Conservation (phyloP, 2,888 invertebrate genomes). For the Ptilodon capucinus region DNA sequence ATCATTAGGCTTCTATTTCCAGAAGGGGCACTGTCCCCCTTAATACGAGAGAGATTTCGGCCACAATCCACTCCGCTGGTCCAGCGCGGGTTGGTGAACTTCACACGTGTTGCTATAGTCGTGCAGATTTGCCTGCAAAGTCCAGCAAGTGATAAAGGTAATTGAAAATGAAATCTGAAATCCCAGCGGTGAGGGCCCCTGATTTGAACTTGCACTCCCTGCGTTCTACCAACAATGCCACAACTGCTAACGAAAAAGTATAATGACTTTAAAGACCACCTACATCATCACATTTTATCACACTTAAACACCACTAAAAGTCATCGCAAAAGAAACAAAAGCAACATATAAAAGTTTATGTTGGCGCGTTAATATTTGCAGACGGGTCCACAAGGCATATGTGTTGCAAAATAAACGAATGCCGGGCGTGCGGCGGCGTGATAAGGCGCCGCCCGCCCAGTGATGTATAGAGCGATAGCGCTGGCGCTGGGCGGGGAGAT, state of each 20-base stretch:
- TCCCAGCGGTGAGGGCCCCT: too few species aligned
- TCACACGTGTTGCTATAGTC: background rate
- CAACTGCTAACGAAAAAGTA: too few species aligned
- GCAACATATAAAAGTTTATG: constrained; percentile 18
- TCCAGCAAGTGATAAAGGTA: too few species aligned
- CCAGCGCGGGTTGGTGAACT: background rate
- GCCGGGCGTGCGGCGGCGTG: constrained; percentile 36
- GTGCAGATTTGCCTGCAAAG: too few species aligned
- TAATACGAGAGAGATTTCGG: too few species aligned
- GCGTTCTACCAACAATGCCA: too few species aligned
- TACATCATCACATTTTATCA: background rate
- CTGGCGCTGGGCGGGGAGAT: constrained; percentile 39
- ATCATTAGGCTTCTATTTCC: too few species aligned
- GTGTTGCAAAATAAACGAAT: constrained; percentile 37
- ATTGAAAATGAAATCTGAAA: too few species aligned
- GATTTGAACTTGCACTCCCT: too few species aligned
- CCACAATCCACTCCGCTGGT: too few species aligned
- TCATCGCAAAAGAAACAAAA: constrained; percentile 8
- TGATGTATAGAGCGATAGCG: constrained; percentile 41
- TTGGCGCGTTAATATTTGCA: constrained; percentile 29
- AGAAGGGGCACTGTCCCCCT: too few species aligned
- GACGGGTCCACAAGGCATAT: constrained; percentile 34
- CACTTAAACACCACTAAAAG: background rate
- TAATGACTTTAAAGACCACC: too few species aligned
- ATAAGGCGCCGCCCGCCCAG: constrained; percentile 45